Percentiles rank a stretch among this genome's conserved stretches.
Conservation (phyloP, 2,797 vertebrate species). For the Dermochelys coriacea region DNA sequence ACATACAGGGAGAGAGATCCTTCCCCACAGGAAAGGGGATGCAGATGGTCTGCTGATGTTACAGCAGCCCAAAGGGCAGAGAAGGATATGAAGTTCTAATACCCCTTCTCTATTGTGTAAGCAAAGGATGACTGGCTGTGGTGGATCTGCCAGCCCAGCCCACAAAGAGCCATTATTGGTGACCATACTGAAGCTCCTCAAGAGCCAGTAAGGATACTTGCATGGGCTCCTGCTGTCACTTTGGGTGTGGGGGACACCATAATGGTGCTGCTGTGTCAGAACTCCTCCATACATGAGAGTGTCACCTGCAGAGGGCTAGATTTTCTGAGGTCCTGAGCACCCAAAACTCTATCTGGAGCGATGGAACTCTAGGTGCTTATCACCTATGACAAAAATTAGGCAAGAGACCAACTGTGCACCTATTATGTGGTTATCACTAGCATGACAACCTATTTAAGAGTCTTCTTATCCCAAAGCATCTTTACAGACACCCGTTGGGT, state of each 20-base stretch:
- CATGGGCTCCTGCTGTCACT: background rate
- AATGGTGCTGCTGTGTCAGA: background rate
- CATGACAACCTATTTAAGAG: background rate
- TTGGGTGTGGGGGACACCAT: background rate
- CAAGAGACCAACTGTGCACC: background rate
- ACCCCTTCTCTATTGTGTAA: background rate
- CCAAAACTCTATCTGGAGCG: background rate
- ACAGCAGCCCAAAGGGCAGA: background rate
- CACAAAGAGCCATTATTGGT: background rate
- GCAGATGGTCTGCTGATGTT: background rate
- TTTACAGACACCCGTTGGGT: background rate
- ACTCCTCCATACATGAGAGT: background rate
- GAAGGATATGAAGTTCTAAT: background rate
- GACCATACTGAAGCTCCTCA: background rate
- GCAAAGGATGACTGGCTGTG: accelerated
- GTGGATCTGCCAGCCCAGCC: background rate
- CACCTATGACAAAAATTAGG: background rate
- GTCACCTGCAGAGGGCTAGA: background rate
- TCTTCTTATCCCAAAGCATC: background rate
- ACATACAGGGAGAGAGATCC: background rate
- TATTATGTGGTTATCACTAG: background rate
- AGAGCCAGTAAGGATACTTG: background rate
- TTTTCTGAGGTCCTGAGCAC: background rate
- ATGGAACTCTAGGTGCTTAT: background rate
- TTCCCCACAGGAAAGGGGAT: background rate